phyloP scores from a whole-genome alignment of 2,888 invertebrate species.

The Anodontia alba region DNA sequence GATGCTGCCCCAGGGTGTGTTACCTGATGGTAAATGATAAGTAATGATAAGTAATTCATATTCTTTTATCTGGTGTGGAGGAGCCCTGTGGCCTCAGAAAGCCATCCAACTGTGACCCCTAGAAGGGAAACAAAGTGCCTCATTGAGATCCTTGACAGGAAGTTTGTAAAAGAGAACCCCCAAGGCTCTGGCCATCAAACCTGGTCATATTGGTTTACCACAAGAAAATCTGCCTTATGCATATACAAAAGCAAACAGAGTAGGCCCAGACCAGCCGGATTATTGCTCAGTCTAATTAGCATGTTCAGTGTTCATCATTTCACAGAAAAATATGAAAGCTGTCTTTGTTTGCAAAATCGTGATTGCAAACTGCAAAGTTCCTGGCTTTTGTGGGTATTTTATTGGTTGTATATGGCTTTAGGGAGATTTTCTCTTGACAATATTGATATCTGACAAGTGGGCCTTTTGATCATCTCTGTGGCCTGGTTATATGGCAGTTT shows the following conservation, averaged over 20 bases:
- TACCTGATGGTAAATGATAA: constrained; percentile 5
- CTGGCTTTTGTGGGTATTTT: no score
- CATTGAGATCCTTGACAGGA: background rate
- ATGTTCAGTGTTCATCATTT: no score
- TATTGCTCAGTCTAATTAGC: no score
- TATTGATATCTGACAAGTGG: background rate
- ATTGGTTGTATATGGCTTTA: no score
- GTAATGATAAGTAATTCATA: no score
- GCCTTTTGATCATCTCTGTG: background rate
- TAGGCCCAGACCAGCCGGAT: no score
- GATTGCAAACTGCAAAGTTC: no score
- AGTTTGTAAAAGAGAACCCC: background rate
- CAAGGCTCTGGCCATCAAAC: background rate
- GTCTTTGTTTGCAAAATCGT: no score
- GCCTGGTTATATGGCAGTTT: background rate
- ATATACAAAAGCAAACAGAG: no score
- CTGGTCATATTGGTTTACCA: background rate
- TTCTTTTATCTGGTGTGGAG: background rate
- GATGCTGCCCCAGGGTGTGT: background rate
- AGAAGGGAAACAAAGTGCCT: background rate
- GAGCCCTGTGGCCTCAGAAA: background rate
- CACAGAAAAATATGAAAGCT: no score
- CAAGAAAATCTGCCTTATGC: no score
- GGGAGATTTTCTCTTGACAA: no score
- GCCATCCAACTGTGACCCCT: constrained; percentile 1